Base-by-base conservation (phyloP, 2,888 invertebrate species). In the Phoenoteleia sp. region DNA sequence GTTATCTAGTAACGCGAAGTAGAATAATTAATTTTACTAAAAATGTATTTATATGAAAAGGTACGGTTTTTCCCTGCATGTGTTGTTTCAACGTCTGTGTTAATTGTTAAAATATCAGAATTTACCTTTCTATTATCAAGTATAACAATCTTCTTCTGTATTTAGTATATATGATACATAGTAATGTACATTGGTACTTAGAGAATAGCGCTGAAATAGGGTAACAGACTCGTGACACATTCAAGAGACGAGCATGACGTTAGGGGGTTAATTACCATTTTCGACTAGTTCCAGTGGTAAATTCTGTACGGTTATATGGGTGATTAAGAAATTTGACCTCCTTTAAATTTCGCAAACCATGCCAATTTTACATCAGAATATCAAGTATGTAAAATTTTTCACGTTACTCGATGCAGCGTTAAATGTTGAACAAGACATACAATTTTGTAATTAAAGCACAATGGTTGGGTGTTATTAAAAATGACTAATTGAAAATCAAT, bases 201-300 rank as follows among this genome's bases (percentile, higher is more conserved):
- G 76, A 79, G 60, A 47, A 56, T 69, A 69, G 56, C 47, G 39
- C 47, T 36, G 52, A 39, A 77, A 83, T 66, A 74, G 49, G 56
- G 52, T 45, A 62, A 67, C 75, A 64, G 58, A 69, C 66, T 76
- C 29, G 84, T 54, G 67, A 76, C 80, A 66, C 69, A 62, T 81
- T 84, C 76, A 81, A 72, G 81, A 81, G 81, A 77, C 84, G 74
- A 84, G 79, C 83, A 62, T 42, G 56, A 79, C 81, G 84, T 86
- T 67, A 64, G 64, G 66, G n/a, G 81, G 72, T 88, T 87, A 86
- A 87, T 87, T 83, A 86, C 80, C 81, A 71, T 45, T 72, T 74
- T 80, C 69, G 72, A 66, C 56, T 75, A 74, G 74, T 52, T 67
- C 27, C 56, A 13, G 27, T 23, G 79, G 71, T 66, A 80, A 81